phyloP scores from a whole-genome alignment of 92 coral and sea anemone genomes.

The Umimayanthus chanpuru region DNA sequence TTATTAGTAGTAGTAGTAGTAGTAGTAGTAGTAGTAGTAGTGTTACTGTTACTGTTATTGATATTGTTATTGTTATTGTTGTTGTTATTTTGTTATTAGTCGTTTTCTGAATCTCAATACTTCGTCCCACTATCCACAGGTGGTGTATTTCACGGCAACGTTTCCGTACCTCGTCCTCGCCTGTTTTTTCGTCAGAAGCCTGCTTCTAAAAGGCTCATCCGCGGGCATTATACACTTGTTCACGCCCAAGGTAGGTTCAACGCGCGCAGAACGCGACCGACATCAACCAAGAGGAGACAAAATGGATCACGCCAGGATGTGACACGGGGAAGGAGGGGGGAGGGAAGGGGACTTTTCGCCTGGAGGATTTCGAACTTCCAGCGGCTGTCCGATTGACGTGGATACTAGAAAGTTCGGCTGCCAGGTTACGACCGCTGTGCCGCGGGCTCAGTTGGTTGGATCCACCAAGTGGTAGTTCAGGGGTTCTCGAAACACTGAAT shows the following conservation, averaged over 20 bases:
- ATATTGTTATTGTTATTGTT: too few species aligned
- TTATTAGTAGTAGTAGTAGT: too few species aligned
- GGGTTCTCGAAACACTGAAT: conserved; percentile 67
- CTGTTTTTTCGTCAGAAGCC: conserved; percentile 87
- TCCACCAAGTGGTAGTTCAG: conserved; percentile 24
- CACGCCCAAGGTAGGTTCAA: conserved; percentile 86
- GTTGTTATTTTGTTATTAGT: too few species aligned
- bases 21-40: too few species aligned
- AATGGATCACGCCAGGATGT: background rate
- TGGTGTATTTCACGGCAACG: conserved; percentile 94
- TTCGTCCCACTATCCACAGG: conserved; percentile 48
- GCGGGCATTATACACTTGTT: conserved; percentile 81
- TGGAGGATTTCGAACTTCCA: conserved; percentile 40
- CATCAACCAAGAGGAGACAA: background rate
- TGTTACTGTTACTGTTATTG: too few species aligned
- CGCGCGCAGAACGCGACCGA: background rate
- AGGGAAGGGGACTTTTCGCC: background rate
- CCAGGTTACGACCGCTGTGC: background rate
- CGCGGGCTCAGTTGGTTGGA: background rate
- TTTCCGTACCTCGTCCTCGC: conserved; percentile 88
- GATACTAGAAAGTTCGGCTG: conserved; percentile 1
- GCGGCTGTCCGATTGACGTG: background rate
- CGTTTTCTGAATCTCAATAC: background rate
- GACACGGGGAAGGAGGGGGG: too few species aligned
- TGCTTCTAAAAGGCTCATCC: conserved; percentile 82